Evolutionary conservation across 2,113 vertebrate species (phyloP), one percentile per base, ranked within the genome.

Genomic region (Neofelis nebulosa): DNA sequence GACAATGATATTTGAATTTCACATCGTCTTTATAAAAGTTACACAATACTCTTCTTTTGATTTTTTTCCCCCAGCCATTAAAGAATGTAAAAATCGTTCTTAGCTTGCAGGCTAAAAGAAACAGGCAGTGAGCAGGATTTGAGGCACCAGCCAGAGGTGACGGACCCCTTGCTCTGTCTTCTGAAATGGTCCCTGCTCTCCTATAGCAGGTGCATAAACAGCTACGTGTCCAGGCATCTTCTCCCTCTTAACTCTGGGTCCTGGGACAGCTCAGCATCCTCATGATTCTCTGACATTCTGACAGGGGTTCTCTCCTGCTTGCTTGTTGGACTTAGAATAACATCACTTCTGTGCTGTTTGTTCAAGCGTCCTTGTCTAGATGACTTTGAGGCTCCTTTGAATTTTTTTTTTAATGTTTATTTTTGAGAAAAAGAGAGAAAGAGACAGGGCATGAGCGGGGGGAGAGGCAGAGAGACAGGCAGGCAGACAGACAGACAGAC

Each of bases 261-360:
- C 38, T 6, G 27, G 78, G 27, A 33, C 11, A 33, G 45, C 33
- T 71, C 55, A 0, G 31, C 2, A 19, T 31, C 27, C 33, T 87
- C 41, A 21, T 3, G 8, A 23, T n/a, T 21, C 31, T 80, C 63
- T 68, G n/a, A 79, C 29, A 19, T 36, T 78, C n/a, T 91, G 33
- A 73, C 8, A 14, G 0, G 0, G 45, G 29, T 45, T 63, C 79
- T 86, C n/a, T 9, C 1, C n/a, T 14, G 0, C 31, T 63, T 63
- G 12, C 1, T 38, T 14, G 0, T 29, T 55, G 52, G 12, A 78
- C 78, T 95, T 19, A 7, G 45, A n/a, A 29, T 7, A 7, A 48
- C 15, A 29, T 55, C 12, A 13, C 31, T 78, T 65, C 14, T 4
- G 2, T 11, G 33, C 0, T 21, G 1, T 3, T 18, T 3, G 29